phyloP scores from a whole-genome alignment of 2,113 vertebrate species.

The Sapajus apella region DNA sequence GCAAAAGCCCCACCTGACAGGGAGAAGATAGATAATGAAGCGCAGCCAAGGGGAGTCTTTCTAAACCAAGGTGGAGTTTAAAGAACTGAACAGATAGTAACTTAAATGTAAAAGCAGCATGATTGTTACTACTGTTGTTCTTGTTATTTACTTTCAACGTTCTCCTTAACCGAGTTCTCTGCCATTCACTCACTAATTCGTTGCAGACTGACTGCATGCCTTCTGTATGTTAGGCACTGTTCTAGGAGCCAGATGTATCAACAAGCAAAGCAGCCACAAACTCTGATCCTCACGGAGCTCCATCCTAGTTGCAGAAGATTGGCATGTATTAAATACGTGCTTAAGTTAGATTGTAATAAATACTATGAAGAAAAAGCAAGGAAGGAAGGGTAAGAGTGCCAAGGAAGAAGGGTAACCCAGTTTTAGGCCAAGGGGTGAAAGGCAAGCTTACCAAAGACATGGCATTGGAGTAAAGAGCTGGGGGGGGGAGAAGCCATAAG shows the following conservation, averaged over 20 bases:
- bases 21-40: background rate
- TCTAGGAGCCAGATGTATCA: background rate
- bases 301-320: background rate
- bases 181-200: background rate
- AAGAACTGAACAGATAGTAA: background rate
- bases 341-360: no score
- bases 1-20: background rate
- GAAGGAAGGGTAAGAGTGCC: background rate
- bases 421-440: background rate
- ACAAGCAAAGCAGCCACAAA: background rate
- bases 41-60: background rate
- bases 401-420: background rate
- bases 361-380: background rate
- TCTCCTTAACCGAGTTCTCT: background rate
- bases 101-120: background rate
- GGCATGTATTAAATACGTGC: background rate
- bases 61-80: background rate
- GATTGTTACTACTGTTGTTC: background rate
- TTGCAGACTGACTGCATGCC: background rate
- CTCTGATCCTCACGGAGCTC: background rate
- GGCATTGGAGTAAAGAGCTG: background rate
- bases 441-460: background rate
- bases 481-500: fast-evolving
- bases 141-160: background rate
- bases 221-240: background rate